These are phyloP conservation scores for Pelvicachromis taeniatus DNA, from an alignment of 2,113 vertebrate species.

Conservation along the genomic window DNA sequence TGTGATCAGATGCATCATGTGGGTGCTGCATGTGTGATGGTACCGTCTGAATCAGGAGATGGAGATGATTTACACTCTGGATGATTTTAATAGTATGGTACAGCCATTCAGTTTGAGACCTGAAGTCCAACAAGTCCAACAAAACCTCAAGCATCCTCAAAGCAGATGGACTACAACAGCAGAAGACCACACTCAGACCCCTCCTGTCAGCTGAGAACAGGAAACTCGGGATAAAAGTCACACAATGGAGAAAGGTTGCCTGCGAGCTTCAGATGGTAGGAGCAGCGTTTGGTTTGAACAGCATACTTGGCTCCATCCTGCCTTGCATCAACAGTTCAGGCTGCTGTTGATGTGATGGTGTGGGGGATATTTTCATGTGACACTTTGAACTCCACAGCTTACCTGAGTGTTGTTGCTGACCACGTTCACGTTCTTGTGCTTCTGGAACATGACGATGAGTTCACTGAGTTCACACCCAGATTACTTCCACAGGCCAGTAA, in stretches of 20 bases:
- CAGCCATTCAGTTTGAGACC: background rate
- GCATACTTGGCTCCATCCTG: accelerated
- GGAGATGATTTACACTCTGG: background rate
- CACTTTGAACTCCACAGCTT: background rate
- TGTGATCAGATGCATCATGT: background rate
- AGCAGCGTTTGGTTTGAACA: background rate
- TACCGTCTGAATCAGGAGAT: background rate
- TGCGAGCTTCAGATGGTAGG: background rate
- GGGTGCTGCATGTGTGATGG: background rate
- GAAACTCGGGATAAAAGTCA: background rate
- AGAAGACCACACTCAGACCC: background rate
- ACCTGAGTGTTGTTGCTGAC: background rate
- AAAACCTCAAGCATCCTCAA: background rate
- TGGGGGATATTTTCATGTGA: background rate
- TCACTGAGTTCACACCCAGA: background rate
- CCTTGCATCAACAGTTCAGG: accelerated
- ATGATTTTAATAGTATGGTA: accelerated
- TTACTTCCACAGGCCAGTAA: background rate
- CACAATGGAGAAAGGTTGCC: background rate
- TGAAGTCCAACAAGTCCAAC: background rate
- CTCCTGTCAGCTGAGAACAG: background rate
- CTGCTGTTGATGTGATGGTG: background rate
- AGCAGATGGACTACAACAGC: background rate
- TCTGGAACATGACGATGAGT: background rate
- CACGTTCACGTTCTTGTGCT: background rate